Base-by-base conservation (phyloP, 2,888 invertebrate species). In the Smittia sp. region DNA sequence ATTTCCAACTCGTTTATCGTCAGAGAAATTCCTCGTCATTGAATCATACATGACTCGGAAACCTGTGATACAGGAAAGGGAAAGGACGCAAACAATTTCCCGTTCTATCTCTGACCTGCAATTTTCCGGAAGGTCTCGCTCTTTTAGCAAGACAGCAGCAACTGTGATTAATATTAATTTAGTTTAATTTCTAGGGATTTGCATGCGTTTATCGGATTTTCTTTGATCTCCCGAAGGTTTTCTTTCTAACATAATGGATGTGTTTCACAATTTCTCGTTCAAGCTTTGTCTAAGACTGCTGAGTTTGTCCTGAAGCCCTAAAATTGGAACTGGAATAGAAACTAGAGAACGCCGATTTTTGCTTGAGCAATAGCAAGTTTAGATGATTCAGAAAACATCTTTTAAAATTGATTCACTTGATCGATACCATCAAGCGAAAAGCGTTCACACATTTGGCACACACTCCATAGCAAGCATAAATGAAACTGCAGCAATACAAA, bases 141-240 rank as follows among this genome's bases (percentile, higher is more conserved):
- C n/a, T n/a, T n/a, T n/a, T n/a, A 32, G 32, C 32, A 32, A 32
- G 32, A 32, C 25, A 63, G 63, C 63, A 63, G 27, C 63, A 63
- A 27, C 63, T 67, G 41, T 67, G 18, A 67, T 67, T 67, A 38
- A 67, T 67, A 67, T 15, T 46, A 67, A 67, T 67, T 67, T 41
- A 67, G 39, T 67, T 22, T 27, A 63, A 63, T 63, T 46, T 63
- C 63, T 15, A 6, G 63, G 27, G 27, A 27, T 63, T 63, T 63
- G 63, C 63, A 63, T 63, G 27, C 27, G 13, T 58, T 58, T 58
- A 58, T 58, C 58, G 58, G 58, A 58, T 58, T 58, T 22, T 22
- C 46, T 11, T 46, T n/a, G 46, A 46, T 15, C 22, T 58, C 58
- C 22, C 46, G 11, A n/a, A 13, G 46, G n/a, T 46, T 15, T 46